Base-by-base conservation (phyloP, 2,888 invertebrate species). In the Synergus umbraculus region DNA sequence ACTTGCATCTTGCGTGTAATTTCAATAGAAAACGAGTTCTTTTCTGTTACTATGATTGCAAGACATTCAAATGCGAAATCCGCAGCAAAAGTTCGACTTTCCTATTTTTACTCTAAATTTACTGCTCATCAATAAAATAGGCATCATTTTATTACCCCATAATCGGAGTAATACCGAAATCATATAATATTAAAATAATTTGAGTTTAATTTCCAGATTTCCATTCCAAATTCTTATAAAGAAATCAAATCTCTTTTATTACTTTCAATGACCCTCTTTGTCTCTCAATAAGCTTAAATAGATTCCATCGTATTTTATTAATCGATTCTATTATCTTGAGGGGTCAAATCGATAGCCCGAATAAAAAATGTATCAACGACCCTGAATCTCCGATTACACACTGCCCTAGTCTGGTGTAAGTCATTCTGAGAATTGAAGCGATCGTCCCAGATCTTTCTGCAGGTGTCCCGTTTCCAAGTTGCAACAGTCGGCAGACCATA, bases 1-100 rank as follows among this genome's bases (percentile, higher is more conserved):
- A 73, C 29, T 15, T 69, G 69, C 49, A 29, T 69, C 54, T 73
- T 37, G 29, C 9, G 37, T 49, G n/a, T 46, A 54, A 73, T 54
- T 49, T 15, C 12, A 54, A 54, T 73, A 37, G 73, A 37, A 67
- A 67, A 67, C 44, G 44, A 73, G 22, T 4, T 9, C 37, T 73
- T 44, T 41, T 65, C 41, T n/a, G 43, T 41, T 41, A 13, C 29
- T 65, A 65, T 65, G 15, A n/a, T 41, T 41, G 43, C 65, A 65
- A 41, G 65, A 41, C 15, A 37, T n/a, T 65, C 65, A 65, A 65
- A 65, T 15, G 54, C 9, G n/a, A 8, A 54, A 54, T 1, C n/a
- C 18, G 54, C 2, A 54, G 9, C n/a, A 10, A 44, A 10, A 44
- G 10, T 44, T 37, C 0, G 5, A 37, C 37, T 37, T 37, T 37